phyloP scores from a whole-genome alignment of 2,797 vertebrate species.

The Lates japonicus region DNA sequence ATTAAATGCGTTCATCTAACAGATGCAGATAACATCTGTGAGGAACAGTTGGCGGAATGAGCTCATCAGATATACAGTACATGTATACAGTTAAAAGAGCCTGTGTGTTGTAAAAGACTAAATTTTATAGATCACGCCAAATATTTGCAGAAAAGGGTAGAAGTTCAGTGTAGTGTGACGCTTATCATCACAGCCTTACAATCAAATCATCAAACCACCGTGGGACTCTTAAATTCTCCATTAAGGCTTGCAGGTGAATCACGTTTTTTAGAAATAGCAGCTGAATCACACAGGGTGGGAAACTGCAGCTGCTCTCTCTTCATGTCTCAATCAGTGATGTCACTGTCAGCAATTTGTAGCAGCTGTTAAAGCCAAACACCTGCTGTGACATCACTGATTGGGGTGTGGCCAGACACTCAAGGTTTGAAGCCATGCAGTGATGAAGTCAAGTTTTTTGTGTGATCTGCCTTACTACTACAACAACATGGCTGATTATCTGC shows the following conservation, averaged over 20 bases:
- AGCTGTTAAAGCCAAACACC: constrained; percentile 3
- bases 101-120: neutral
- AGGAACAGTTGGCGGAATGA: neutral
- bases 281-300: neutral
- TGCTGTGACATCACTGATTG: constrained; percentile 12
- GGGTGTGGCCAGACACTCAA: neutral
- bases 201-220: neutral
- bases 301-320: neutral
- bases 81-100: too few species aligned
- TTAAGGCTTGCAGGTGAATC: neutral
- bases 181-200: neutral
- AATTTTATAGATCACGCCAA: neutral
- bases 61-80: neutral
- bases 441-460: neutral
- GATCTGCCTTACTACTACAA: too few species aligned
- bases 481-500: neutral
- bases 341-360: neutral
- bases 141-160: neutral
- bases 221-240: neutral
- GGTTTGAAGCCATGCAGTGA: neutral
- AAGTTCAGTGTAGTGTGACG: neutral
- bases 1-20: constrained; percentile 11
- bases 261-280: neutral
- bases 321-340: constrained; percentile 6
- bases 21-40: constrained; percentile 40